These are phyloP conservation scores for Poeciliopsis occidentalis DNA, from an alignment of 2,113 vertebrate genomes.

Conservation along the genomic window DNA sequence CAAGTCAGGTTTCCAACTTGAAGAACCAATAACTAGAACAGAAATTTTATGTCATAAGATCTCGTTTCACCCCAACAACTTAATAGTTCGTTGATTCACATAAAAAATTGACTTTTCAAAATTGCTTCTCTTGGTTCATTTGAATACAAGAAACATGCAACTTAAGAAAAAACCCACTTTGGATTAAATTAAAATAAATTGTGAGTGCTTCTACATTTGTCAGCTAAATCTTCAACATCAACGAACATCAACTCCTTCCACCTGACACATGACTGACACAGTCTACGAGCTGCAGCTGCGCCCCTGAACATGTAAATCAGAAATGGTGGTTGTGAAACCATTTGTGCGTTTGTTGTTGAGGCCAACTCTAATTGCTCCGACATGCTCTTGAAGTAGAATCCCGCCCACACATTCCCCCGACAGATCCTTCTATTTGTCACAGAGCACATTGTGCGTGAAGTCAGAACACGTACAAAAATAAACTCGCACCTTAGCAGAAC, in stretches of 20 bases:
- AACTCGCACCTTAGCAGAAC: slow-evolving; percentile 11
- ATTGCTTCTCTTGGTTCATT: not conserved
- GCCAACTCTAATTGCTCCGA: slow-evolving; percentile 72
- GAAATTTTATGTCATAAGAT: not conserved
- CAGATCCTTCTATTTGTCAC: slow-evolving; percentile 69
- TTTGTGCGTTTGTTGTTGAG: slow-evolving; percentile 48
- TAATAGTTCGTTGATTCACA: not conserved
- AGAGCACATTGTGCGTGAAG: slow-evolving; percentile 45
- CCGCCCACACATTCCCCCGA: slow-evolving; percentile 72
- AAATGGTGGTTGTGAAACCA: slow-evolving; percentile 21
- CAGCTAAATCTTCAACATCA: not conserved
- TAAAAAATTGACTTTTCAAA: not conserved
- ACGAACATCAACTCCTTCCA: not conserved
- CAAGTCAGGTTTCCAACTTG: not conserved
- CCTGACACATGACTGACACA: slow-evolving; percentile 6
- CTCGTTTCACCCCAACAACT: not conserved
- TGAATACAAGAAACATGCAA: not conserved
- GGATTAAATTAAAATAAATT: not conserved
- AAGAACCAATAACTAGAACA: not conserved
- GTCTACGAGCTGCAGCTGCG: slow-evolving; percentile 10
- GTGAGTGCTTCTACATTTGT: not conserved
- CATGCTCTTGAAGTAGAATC: slow-evolving; percentile 79
- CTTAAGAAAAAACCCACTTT: not conserved
- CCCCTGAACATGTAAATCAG: slow-evolving; percentile 34
- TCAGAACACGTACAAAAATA: slow-evolving; percentile 30